Conservation (phyloP, 2,888 invertebrate genomes). For the Eustalomyia histrio region DNA sequence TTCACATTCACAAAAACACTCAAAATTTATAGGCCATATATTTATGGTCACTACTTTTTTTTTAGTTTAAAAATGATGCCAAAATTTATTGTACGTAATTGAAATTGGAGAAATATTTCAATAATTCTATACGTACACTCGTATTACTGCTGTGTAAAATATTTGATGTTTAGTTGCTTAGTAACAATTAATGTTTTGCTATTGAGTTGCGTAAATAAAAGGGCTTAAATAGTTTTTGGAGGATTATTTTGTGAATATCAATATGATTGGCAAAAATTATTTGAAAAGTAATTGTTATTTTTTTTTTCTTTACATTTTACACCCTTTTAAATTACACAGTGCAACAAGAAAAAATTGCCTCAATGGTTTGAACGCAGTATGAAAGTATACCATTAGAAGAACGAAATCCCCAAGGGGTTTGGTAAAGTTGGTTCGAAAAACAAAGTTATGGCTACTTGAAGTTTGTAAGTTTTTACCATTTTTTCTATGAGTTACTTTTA, state of each 20-base stretch:
- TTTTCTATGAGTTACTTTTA: too few species aligned
- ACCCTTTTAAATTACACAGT: too few species aligned
- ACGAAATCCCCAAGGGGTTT: too few species aligned
- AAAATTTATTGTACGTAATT: slow-evolving; percentile 53
- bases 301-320: too few species aligned
- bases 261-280: neutral
- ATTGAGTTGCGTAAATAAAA: neutral
- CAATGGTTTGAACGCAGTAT: too few species aligned
- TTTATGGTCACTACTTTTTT: slow-evolving; percentile 51
- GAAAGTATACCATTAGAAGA: too few species aligned
- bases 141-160: slow-evolving; percentile 14
- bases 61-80: slow-evolving; percentile 42
- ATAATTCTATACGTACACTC: slow-evolving; percentile 38
- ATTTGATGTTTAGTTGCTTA: neutral
- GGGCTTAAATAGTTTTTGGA: neutral
- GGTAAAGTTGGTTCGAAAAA: too few species aligned
- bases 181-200: neutral
- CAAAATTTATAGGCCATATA: slow-evolving; percentile 59
- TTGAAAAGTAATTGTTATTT: too few species aligned
- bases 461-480: too few species aligned
- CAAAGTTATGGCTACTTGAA: too few species aligned
- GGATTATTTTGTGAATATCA: neutral
- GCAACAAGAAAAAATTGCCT: too few species aligned
- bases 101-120: slow-evolving; percentile 57
- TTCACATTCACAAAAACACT: neutral